Conservation (phyloP, 2,113 vertebrate genomes). For the Speoplatyrhinus poulsoni region DNA sequence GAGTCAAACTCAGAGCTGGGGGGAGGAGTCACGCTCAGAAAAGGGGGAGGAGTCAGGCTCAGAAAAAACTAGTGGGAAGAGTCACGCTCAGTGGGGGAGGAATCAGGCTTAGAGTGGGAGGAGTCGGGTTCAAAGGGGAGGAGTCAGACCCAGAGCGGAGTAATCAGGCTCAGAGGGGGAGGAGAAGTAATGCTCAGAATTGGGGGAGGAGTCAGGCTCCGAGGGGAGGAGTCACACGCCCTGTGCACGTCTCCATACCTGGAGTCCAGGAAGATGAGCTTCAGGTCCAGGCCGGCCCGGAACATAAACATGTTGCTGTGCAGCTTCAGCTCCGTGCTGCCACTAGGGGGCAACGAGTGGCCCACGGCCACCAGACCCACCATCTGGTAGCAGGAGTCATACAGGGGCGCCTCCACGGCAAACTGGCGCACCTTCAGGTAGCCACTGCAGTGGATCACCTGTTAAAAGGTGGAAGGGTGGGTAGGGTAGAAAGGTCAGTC, state of each 20-base stretch:
- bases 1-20: too few relatives aligned
- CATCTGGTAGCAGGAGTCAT: slow-evolving; percentile 90
- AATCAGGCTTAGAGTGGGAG: too few relatives aligned
- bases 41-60: background rate
- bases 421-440: slow-evolving; percentile 93
- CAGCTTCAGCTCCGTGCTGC: slow-evolving; percentile 94
- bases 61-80: too few relatives aligned
- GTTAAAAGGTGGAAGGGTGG: slow-evolving; percentile 1
- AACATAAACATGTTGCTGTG: slow-evolving; percentile 98
- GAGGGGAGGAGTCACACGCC: background rate
- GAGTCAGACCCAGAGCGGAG: too few relatives aligned
- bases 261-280: slow-evolving; percentile 92
- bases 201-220: too few relatives aligned
- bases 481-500: too few relatives aligned
- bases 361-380: slow-evolving; percentile 92
- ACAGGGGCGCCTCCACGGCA: slow-evolving; percentile 86
- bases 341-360: slow-evolving; percentile 89
- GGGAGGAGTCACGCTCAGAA: too few relatives aligned
- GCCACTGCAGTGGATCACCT: slow-evolving; percentile 97
- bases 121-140: too few relatives aligned
- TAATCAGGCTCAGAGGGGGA: too few relatives aligned
- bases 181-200: too few relatives aligned
- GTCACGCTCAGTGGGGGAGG: too few relatives aligned
- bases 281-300: slow-evolving; percentile 90
- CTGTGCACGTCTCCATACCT: slow-evolving; percentile 77